These are phyloP conservation scores for Setipinna tenuifilis DNA, from an alignment of 2,797 vertebrate species.

Conservation along the genomic window DNA sequence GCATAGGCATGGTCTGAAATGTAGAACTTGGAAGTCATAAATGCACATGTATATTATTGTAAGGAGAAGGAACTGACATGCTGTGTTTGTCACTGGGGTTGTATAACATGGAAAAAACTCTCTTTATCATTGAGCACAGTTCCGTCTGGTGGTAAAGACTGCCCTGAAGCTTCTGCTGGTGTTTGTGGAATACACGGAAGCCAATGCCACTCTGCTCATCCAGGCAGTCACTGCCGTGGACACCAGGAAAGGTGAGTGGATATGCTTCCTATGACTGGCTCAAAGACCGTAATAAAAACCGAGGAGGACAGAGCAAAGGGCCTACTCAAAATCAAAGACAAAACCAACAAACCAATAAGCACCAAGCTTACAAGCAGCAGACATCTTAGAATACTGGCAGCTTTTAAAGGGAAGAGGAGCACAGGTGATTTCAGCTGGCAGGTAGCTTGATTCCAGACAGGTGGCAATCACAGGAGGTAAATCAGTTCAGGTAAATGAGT, in stretches of 20 bases:
- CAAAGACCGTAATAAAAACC: no score
- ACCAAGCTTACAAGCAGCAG: no score
- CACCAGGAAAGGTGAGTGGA: slow-evolving; percentile 81
- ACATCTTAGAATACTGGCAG: no score
- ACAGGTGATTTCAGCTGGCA: no score
- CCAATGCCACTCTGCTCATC: slow-evolving; percentile 86
- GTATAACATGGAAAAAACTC: neutral
- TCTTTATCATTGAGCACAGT: slow-evolving; percentile 70
- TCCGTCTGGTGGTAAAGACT: slow-evolving; percentile 95
- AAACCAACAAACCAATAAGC: no score
- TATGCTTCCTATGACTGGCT: no score
- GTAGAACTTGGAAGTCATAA: neutral
- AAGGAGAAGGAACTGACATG: neutral
- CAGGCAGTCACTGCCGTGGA: slow-evolving; percentile 85
- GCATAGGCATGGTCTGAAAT: neutral
- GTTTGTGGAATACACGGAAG: slow-evolving; percentile 95
- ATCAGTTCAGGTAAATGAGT: no score
- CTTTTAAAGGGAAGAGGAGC: no score
- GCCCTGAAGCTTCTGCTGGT: slow-evolving; percentile 93
- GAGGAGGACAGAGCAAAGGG: no score
- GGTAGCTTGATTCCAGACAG: no score
- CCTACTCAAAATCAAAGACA: no score
- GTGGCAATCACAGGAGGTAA: no score
- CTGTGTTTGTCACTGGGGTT: neutral
- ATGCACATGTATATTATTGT: neutral